Conservation (phyloP, 2,797 vertebrate species). For the Harpagifer antarcticus region DNA sequence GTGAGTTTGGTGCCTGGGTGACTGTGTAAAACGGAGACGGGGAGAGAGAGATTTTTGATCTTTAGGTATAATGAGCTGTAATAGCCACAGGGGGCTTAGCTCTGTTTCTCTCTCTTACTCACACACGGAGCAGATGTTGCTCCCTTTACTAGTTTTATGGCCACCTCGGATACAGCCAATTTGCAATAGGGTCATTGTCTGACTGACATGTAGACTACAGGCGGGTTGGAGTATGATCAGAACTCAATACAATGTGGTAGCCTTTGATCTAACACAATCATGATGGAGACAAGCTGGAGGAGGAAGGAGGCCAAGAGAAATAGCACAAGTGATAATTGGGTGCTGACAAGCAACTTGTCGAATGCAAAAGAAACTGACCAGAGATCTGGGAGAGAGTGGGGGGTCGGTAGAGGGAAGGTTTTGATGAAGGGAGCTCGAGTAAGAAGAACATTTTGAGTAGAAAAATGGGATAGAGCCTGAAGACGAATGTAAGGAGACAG, state of each 20-base stretch:
- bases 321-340: conserved; percentile 74
- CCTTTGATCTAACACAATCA: conserved; percentile 24
- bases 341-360: conserved; percentile 63
- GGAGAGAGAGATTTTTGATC: conserved; percentile 45
- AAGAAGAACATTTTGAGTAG: conserved; percentile 35
- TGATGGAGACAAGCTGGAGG: conserved; percentile 30
- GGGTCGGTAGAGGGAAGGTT: neutral
- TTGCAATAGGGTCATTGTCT: conserved; percentile 18
- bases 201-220: conserved; percentile 34
- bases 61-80: conserved; percentile 73
- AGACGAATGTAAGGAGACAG: conserved; percentile 52
- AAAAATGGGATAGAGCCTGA: conserved; percentile 51
- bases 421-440: conserved; percentile 13
- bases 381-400: conserved; percentile 23
- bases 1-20: conserved; percentile 44
- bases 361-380: conserved; percentile 34
- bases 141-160: conserved; percentile 38
- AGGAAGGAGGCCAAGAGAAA: conserved; percentile 49
- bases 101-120: conserved; percentile 30
- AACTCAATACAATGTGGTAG: conserved; percentile 6
- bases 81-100: conserved; percentile 51
- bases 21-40: conserved; percentile 17
- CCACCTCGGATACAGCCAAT: conserved; percentile 1
- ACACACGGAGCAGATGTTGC: conserved; percentile 45
- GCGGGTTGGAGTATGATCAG: conserved; percentile 25